phyloP scores from a whole-genome alignment of 2,113 vertebrate species.

The Axis porcinus region DNA sequence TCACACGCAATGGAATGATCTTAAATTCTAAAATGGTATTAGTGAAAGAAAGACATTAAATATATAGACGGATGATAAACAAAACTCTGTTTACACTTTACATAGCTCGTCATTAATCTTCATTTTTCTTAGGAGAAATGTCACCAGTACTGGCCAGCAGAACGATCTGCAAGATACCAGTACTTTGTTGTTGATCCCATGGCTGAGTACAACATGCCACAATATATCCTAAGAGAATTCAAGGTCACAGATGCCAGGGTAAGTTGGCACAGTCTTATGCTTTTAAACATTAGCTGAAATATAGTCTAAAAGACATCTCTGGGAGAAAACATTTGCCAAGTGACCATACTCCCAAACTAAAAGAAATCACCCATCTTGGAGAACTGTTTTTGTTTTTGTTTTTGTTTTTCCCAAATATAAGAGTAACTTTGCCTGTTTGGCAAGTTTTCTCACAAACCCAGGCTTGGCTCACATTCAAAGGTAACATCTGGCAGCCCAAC shows the following conservation, averaged over 20 bases:
- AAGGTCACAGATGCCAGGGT: constrained; percentile 99
- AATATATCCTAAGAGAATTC: constrained; percentile 98
- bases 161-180: constrained; percentile 97
- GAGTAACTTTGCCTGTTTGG: constrained; percentile 11
- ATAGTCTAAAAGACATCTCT: not conserved
- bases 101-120: not conserved
- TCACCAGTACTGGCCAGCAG: constrained; percentile 99
- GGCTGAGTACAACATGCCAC: constrained; percentile 99
- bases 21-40: not conserved
- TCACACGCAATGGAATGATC: not conserved
- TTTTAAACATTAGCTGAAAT: not conserved
- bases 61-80: not conserved
- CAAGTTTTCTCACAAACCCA: constrained; percentile 1
- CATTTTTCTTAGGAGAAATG: constrained; percentile 92
- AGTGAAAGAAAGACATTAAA: not conserved
- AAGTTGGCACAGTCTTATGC: constrained; percentile 71
- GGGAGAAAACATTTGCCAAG: constrained; percentile 3
- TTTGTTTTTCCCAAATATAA: not conserved
- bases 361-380: not conserved
- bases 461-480: constrained; percentile 58
- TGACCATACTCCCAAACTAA: not conserved
- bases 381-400: not conserved
- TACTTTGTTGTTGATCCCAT: constrained; percentile 99
- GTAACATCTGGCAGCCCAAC: constrained; percentile 58
- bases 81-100: not conserved